Percentiles rank a stretch among this genome's conserved stretches.
Evolutionary conservation across 2,113 vertebrate genomes (phyloP).

Genomic region (Tragelaphus strepsiceros): DNA sequence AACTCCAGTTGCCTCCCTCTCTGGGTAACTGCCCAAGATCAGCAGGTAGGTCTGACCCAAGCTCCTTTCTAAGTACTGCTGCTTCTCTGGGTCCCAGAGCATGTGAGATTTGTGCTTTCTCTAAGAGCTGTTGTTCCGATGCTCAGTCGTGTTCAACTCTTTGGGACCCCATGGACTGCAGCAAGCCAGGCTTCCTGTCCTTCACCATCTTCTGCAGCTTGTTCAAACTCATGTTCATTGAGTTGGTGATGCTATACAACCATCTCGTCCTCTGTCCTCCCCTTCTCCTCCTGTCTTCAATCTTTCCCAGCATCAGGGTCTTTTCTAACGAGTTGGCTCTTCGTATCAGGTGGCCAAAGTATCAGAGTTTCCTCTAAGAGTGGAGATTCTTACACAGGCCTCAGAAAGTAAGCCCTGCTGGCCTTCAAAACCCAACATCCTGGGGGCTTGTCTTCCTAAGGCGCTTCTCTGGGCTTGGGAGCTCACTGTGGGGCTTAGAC

Average conservation of each 20-base stretch:
- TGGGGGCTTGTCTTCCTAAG: neutral
- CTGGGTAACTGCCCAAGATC: neutral
- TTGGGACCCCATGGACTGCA: neutral
- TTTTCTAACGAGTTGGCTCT: neutral
- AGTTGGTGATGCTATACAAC: neutral
- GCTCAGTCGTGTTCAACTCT: neutral
- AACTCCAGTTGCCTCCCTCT: neutral
- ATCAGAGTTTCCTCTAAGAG: neutral
- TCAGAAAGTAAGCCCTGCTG: neutral
- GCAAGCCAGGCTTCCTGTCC: neutral
- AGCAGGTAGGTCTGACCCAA: neutral
- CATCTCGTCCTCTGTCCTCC: neutral
- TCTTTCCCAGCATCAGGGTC: neutral
- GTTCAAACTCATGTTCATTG: neutral
- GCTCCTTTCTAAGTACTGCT: neutral
- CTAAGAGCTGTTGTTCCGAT: neutral
- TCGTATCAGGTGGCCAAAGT: accelerated
- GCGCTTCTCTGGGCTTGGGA: neutral
- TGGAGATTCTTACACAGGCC: neutral
- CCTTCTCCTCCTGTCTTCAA: neutral
- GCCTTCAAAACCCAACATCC: neutral
- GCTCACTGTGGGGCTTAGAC: neutral
- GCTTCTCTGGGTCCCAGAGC: neutral
- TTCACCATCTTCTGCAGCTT: neutral
- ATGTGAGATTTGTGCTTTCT: neutral